These are phyloP conservation scores for Zeugodacus cucurbitae DNA, from an alignment of 1,140 invertebrate species.

Conservation along the genomic window DNA sequence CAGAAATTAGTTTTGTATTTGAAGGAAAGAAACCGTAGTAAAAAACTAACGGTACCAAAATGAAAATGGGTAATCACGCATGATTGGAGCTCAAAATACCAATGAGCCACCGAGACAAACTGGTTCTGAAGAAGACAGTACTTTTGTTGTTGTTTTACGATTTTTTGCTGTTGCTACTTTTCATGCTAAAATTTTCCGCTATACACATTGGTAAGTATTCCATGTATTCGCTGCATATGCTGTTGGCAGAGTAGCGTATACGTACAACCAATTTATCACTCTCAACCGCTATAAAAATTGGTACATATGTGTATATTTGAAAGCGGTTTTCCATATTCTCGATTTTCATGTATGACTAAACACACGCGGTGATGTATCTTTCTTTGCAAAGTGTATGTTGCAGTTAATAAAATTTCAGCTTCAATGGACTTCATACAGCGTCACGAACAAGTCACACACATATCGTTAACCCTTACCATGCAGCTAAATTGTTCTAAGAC, in stretches of 20 bases:
- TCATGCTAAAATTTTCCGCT: not conserved
- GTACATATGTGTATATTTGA: not conserved
- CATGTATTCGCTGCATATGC: not conserved
- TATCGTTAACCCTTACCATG: not conserved
- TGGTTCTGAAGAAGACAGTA: not conserved
- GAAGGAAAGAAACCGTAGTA: not conserved
- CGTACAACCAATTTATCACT: not conserved
- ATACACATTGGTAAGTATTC: not conserved
- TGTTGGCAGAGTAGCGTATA: not conserved
- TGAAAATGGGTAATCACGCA: not conserved
- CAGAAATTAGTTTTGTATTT: not conserved
- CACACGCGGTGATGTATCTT: not conserved
- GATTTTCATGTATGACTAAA: not conserved
- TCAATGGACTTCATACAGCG: not conserved
- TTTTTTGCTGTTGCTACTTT: not conserved
- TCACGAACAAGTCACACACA: not conserved
- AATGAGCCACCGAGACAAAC: not conserved
- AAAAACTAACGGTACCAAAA: not conserved
- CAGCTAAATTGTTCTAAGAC: not conserved
- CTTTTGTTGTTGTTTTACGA: no score
- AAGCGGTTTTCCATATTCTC: not conserved
- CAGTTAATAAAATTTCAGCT: conserved; percentile 28
- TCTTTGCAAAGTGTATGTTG: not conserved
- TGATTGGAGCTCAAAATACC: not conserved
- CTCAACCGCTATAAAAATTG: not conserved